phyloP scores from a whole-genome alignment of 2,113 vertebrate genomes.

The Rhinichthys klamathensis region DNA sequence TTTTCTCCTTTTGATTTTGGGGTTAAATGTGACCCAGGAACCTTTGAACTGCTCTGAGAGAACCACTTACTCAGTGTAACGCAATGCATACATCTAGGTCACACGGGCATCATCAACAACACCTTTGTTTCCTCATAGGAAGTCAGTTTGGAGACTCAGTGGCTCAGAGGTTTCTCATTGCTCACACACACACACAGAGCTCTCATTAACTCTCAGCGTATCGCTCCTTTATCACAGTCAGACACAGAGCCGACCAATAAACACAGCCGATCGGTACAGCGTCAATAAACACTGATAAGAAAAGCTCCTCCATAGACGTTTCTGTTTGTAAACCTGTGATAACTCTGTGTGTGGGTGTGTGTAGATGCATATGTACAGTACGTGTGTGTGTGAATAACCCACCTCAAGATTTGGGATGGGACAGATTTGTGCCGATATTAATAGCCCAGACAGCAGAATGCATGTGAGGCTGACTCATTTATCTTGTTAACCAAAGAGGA shows the following conservation, averaged over 20 bases:
- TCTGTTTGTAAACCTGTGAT: conserved; percentile 36
- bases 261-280: conserved; percentile 35
- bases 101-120: not conserved
- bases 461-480: conserved; percentile 66
- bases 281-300: conserved; percentile 43
- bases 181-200: conserved; percentile 39
- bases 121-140: conserved; percentile 15
- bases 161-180: conserved; percentile 52
- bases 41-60: not conserved
- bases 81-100: not conserved
- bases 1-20: not conserved
- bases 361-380: not conserved
- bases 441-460: conserved; percentile 62
- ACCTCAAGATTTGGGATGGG: conserved; percentile 1
- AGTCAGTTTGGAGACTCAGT: not conserved
- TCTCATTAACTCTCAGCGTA: conserved; percentile 61
- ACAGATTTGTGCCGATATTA: conserved; percentile 63
- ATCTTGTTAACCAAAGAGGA: conserved; percentile 68
- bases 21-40: not conserved
- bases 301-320: not conserved
- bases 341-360: conserved; percentile 24
- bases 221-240: conserved; percentile 29
- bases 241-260: conserved; percentile 57
- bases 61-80: not conserved
- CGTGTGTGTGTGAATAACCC: not conserved